Evolutionary conservation across 2,113 vertebrate species (phyloP), one percentile per base, ranked within the genome.

Genomic region (Formicarius rufipectus): DNA sequence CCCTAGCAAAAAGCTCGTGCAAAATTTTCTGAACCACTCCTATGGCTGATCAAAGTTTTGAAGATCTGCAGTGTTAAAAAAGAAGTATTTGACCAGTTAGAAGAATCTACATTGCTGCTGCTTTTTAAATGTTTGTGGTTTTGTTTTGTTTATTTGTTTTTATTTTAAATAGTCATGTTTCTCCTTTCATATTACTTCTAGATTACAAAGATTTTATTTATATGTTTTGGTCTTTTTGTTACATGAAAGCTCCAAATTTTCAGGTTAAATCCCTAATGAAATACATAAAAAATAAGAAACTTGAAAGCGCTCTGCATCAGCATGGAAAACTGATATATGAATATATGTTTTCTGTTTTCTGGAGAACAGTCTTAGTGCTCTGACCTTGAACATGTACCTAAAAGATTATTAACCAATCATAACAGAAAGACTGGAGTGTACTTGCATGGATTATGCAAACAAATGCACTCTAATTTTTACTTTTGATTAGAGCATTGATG

Each of bases 261-360:
- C 2, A 5, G 23, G 2, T 56, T 62, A 47, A 86, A 82, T 6
- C 3, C 2, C 0, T 11, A 47, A 3, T 16, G 8, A 79, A 93
- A 66, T 3, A 23, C 10, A 12, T 50, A 8, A 60, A 78, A 75
- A 55, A 5, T 28, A 4, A 21, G 40, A 83, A 78, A 31, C 7
- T 8, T 45, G 19, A 52, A 74, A 86, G 45, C 6, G 66, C 4
- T 44, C 21, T 45, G 4, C 7, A 59, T 79, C 17, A 20, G 12
- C 4, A 4, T 2, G 2, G 6, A 35, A 64, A 35, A 47, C 4
- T 35, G 31, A 8, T 56, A 39, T 3, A 50, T 9, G 1, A 24
- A 42, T 8, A 42, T 8, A 3, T 16, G 6, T 82, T 85, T 60
- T 74, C 39, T 64, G 11, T 64, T 9, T 39, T 50, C 45, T 47